Evolutionary conservation across 2,888 invertebrate genomes (phyloP).

Genomic region (Leucania comma): DNA sequence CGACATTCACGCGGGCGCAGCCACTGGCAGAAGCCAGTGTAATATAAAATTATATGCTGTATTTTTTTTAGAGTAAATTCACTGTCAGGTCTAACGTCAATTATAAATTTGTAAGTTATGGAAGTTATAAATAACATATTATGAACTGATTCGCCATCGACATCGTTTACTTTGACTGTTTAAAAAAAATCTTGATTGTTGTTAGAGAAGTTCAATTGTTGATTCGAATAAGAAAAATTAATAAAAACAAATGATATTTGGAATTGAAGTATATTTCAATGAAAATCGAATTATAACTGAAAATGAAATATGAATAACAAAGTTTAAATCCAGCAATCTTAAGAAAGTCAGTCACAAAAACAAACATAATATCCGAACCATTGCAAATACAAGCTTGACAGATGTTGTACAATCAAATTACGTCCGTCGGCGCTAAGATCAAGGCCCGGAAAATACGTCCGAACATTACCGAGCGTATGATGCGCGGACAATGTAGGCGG

Average conservation of each 20-base stretch:
- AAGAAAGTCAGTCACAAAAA: neutral
- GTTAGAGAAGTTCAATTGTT: neutral
- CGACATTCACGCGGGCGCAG: too few relatives aligned
- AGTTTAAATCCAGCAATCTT: neutral
- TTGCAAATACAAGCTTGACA: conserved; percentile 46
- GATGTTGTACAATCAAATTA: conserved; percentile 49
- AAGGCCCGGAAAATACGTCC: conserved; percentile 60
- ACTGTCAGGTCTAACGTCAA: conserved; percentile 3
- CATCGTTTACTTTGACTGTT: neutral
- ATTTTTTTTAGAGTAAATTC: conserved; percentile 23
- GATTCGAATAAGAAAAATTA: neutral
- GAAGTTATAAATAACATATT: neutral
- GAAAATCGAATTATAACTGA: neutral
- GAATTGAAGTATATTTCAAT: neutral
- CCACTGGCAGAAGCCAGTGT: too few relatives aligned
- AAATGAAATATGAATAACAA: neutral
- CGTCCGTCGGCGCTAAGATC: conserved; percentile 60
- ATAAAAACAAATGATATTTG: neutral
- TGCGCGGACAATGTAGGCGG: conserved; percentile 70
- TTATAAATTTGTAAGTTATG: neutral
- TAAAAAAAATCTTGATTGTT: neutral
- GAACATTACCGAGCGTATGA: conserved; percentile 63
- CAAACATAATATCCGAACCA: conserved; percentile 7
- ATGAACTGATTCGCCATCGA: neutral
- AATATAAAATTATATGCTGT: conserved; percentile 16